phyloP scores from a whole-genome alignment of 92 coral and sea anemone species.

The Epizoanthus scotinus region DNA sequence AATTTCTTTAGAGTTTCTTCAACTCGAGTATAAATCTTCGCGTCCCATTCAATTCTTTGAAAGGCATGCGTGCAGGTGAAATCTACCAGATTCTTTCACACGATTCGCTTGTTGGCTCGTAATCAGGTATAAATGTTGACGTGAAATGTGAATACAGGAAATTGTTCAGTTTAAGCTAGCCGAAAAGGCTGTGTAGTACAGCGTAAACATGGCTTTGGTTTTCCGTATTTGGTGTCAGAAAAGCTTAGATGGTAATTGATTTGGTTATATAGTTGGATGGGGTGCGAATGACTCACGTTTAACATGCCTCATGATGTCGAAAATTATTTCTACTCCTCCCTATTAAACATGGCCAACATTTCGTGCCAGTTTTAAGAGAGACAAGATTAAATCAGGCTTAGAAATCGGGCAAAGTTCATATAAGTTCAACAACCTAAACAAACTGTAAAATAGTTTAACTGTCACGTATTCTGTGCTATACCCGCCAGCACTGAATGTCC shows the following conservation, averaged over 20 bases:
- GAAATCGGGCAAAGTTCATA: background rate
- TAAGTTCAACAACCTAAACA: slow-evolving; percentile 3
- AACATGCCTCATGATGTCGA: background rate
- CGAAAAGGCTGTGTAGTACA: slow-evolving; percentile 16
- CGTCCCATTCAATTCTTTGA: slow-evolving; percentile 26
- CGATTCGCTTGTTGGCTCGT: slow-evolving; percentile 12
- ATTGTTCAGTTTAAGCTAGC: slow-evolving; percentile 20
- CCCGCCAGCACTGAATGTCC: background rate
- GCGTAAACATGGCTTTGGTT: slow-evolving; percentile 21
- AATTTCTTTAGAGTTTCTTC: background rate
- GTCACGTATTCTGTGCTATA: slow-evolving; percentile 8
- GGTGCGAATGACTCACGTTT: background rate
- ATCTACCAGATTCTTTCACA: slow-evolving; percentile 9
- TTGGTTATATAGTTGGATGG: no score
- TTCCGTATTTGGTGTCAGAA: slow-evolving; percentile 29
- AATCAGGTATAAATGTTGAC: no score
- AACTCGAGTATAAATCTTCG: background rate
- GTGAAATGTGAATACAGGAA: slow-evolving; percentile 14
- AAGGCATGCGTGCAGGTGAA: slow-evolving; percentile 36
- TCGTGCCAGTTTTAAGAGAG: background rate
- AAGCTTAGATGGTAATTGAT: background rate
- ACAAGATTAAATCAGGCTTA: background rate
- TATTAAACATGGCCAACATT: background rate
- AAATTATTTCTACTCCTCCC: background rate
- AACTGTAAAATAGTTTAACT: background rate